Percentiles rank a stretch among this genome's conserved stretches.
Conservation (phyloP, 2,113 vertebrate species). For the Thermophis baileyi region DNA sequence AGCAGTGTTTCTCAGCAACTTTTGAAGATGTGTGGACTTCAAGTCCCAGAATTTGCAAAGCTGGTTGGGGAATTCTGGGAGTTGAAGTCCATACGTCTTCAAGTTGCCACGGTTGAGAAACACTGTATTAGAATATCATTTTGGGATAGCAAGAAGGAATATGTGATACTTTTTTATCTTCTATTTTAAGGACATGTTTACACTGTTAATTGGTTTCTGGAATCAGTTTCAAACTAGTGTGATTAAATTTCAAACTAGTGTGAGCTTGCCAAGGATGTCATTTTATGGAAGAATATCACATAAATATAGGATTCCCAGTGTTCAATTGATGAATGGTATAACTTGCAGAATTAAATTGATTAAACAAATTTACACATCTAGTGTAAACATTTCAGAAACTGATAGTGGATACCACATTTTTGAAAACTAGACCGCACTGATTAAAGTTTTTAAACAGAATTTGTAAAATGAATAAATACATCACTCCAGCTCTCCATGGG, state of each 20-base stretch:
- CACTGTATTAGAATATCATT: not conserved
- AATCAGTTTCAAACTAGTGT: not conserved
- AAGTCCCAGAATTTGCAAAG: not conserved
- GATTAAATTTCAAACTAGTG: not conserved
- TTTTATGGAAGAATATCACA: not conserved
- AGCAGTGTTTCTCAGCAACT: not conserved
- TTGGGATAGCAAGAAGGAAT: not conserved
- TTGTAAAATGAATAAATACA: conserved; percentile 9
- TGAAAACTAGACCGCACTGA: not conserved
- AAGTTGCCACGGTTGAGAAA: not conserved
- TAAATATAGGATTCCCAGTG: not conserved
- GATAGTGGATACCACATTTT: not conserved
- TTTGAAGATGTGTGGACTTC: not conserved
- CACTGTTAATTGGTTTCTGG: not conserved
- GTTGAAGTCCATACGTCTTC: not conserved
- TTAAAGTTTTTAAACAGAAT: conserved; percentile 18
- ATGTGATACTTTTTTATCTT: not conserved
- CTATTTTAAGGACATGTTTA: not conserved
- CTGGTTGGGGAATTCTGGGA: not conserved
- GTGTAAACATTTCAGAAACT: not conserved
- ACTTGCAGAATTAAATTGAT: not conserved
- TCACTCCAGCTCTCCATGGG: not conserved
- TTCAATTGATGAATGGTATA: not conserved
- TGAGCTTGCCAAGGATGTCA: not conserved
- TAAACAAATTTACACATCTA: not conserved